Evolutionary conservation across 2,888 invertebrate genomes (phyloP), one percentile per base, ranked within the genome.

Genomic region (Habroteleia sp.): DNA sequence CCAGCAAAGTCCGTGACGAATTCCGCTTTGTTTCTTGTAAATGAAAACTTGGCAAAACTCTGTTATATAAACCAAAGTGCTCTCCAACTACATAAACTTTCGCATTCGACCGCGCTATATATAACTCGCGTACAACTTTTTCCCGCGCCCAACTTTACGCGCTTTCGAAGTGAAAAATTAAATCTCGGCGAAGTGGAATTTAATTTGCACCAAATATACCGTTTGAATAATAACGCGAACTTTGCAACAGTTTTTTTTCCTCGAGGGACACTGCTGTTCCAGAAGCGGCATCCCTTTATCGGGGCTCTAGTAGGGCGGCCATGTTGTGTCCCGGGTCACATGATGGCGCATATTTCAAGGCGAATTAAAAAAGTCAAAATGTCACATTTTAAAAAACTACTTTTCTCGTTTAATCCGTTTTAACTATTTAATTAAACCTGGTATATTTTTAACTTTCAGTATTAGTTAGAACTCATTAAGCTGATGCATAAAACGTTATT

Each of bases 81-180:
- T 56, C 50, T 14, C 31, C 39, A 35, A 17, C 62, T 27, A 3
- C 29, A 20, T 29, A 27, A 50, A 62, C 48, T 62, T 62, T 62
- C 13, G 29, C 46, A 46, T 44, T 60, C 31, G 62, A 4, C 14
- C 42, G 37, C 25, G 5, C 17, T 48, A 10, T 58, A 44, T 46
- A 46, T 62, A 48, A 60, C 23, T 50, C 63, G 2, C 13, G 16
- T 6, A n/a, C 44, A 44, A 37, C 16, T 31, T 54, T 63, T 46
- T 52, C 10, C 10, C 14, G n/a, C 23, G 11, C 1, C 29, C 25
- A 17, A 44, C 35, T 54, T 52, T 25, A 0, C 13, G 37, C 33
- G n/a, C 13, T 65, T 54, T 41, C 65, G 29, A 65, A 50, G 41
- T 65, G 46, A 54, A 65, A 65, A 65, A 66, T 56, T 56, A 56